Base-by-base conservation (phyloP, 53 echinoderm and acorn worm species). In the Stichopus horrens region DNA sequence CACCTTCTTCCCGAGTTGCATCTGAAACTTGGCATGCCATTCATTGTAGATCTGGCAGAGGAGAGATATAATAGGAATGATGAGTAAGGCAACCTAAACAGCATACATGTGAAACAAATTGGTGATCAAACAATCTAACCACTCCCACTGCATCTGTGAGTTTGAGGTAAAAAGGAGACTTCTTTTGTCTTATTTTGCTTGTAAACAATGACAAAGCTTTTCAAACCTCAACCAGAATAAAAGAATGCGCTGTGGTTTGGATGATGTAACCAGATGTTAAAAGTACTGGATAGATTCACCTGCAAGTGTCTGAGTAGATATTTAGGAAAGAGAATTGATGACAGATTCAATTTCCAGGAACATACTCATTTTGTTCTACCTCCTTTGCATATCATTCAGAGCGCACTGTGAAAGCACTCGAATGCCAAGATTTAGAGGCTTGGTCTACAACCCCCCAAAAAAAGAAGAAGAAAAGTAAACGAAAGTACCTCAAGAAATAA, bases 11-110 rank as follows among this genome's bases (percentile, higher is more conserved):
- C 94, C 96, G 7, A 99, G 88, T 86, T 96, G 96, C 96, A 99
- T 95, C 90, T 99, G 99, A 91, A 99, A 99, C 90, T 99, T 99
- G 67, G 96, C 93, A 76, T 98, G 96, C 99, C 99, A 99, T 80
- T 99, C 99, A 20, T 93, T 92, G 92, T 99, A 96, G 66, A 96
- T 93, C 99, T 99, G 83, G 8, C 37, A 37, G 37, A 5, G 37
- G 37, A 37, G 37, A 63, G 14, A 63, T 10, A 63, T 5, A 7
- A 16, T 8, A 14, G 8, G 63, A 63, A 0, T 63, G 11, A 63
- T 16, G 7, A 63, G 0, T 63, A 9, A 63, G 63, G 16, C 11
- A 63, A 37, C 37, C 37, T 37, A 37, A 37, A 37, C 37, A 37
- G 37, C 37, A 37, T 1, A 37, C 37, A 37, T 37, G 37, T 37